phyloP scores from a whole-genome alignment of 2,113 vertebrate genomes.

The Sorex araneus region DNA sequence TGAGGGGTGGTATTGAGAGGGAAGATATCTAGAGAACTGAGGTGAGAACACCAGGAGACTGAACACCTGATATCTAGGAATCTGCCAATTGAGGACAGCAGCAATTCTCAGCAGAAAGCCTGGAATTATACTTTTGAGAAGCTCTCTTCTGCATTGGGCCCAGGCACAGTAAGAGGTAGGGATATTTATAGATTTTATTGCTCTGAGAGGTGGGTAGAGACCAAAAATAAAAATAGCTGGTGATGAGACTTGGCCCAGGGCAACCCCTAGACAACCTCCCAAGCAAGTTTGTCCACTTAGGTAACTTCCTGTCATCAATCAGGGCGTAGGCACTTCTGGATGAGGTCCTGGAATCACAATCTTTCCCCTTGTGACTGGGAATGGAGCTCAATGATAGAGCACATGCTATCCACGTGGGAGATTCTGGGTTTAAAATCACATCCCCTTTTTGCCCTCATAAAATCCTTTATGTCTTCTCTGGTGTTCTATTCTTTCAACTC shows the following conservation, averaged over 20 bases:
- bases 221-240: slow-evolving; percentile 67
- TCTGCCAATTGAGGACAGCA: neutral
- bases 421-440: too few species aligned
- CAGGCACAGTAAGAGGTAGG: slow-evolving; percentile 34
- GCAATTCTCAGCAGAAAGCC: neutral
- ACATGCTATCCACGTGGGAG: too few species aligned
- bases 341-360: neutral
- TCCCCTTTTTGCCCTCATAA: too few species aligned
- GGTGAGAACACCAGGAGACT: neutral
- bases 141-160: slow-evolving; percentile 16
- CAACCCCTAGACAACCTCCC: slow-evolving; percentile 12
- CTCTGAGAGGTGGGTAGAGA: slow-evolving; percentile 15
- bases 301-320: slow-evolving; percentile 56
- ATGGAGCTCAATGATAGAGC: too few species aligned
- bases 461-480: neutral
- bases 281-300: slow-evolving; percentile 46
- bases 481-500: neutral
- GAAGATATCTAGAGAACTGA: neutral
- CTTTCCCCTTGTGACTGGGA: neutral
- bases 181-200: slow-evolving; percentile 68
- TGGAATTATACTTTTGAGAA: slow-evolving; percentile 39
- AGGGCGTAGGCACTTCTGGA: neutral
- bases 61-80: neutral
- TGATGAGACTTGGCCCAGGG: slow-evolving; percentile 62
- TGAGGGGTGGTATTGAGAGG: neutral